Evolutionary conservation across 2,797 vertebrate genomes (phyloP).

Genomic region (Ptychobarbus kaznakovi): DNA sequence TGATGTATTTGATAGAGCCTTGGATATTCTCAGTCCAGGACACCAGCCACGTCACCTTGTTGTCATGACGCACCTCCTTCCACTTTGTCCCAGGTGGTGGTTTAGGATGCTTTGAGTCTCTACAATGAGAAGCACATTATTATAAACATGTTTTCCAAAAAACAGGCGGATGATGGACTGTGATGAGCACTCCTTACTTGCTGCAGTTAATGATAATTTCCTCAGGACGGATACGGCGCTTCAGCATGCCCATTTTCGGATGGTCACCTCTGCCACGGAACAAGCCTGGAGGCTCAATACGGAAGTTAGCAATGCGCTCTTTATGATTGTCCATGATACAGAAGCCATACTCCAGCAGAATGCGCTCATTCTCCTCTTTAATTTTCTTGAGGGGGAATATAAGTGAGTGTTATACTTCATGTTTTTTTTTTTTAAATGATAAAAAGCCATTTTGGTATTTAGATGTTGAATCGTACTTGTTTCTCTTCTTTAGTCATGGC

Average conservation of each 20-base stretch:
- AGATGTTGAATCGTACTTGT: conserved; percentile 76
- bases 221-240: conserved; percentile 90
- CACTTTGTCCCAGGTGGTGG: conserved; percentile 93
- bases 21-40: conserved; percentile 99
- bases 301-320: conserved; percentile 97
- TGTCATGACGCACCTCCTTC: conserved; percentile 97
- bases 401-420: no score
- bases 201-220: conserved; percentile 98
- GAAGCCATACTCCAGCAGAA: conserved; percentile 92
- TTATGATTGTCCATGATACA: conserved; percentile 98
- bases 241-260: conserved; percentile 98
- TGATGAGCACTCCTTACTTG: conserved; percentile 81
- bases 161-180: neutral
- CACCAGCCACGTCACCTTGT: conserved; percentile 97
- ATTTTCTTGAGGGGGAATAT: conserved; percentile 84
- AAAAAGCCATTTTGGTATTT: neutral
- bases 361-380: conserved; percentile 92
- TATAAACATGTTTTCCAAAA: neutral
- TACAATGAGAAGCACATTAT: conserved; percentile 59
- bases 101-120: conserved; percentile 90
- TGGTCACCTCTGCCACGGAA: conserved; percentile 97
- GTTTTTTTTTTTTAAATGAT: no score
- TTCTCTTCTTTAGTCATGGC: conserved; percentile 95
- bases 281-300: conserved; percentile 95
- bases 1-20: conserved; percentile 98